These are phyloP conservation scores for Athalia cordata DNA, from an alignment of 2,888 invertebrate genomes.

Conservation along the genomic window DNA sequence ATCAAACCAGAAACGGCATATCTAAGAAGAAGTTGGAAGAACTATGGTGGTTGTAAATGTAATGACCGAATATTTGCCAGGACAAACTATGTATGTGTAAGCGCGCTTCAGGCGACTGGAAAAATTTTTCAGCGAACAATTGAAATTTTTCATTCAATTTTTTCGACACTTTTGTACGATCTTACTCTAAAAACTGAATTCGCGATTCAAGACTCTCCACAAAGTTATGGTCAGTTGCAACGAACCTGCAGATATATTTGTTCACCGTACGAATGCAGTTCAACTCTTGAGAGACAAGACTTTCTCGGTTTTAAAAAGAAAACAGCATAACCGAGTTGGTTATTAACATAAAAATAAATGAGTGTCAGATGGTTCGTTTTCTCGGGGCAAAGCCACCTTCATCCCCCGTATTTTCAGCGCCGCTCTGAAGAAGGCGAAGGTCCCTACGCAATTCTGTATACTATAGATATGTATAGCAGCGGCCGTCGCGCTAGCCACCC, in stretches of 20 bases:
- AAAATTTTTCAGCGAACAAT: too few species aligned
- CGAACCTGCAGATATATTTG: not conserved
- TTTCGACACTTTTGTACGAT: not conserved
- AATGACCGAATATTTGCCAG: not conserved
- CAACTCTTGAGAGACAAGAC: not conserved
- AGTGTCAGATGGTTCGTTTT: conserved; percentile 36
- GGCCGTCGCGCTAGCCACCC: conserved; percentile 15
- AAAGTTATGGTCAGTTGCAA: too few species aligned
- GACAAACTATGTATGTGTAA: too few species aligned
- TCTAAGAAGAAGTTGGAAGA: not conserved
- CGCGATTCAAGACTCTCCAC: too few species aligned
- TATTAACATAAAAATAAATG: conserved; percentile 48
- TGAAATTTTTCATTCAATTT: not conserved
- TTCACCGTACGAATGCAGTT: not conserved
- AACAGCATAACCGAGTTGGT: conserved; percentile 35
- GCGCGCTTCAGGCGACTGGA: too few species aligned
- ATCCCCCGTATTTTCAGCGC: not conserved
- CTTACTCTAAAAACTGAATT: not conserved
- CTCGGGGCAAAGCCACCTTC: conserved; percentile 34
- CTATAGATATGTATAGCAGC: too few species aligned
- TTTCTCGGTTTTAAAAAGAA: conserved; percentile 28
- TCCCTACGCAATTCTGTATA: too few species aligned
- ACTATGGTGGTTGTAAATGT: not conserved
- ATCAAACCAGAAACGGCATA: not conserved
- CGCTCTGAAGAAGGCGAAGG: not conserved